These are phyloP conservation scores for Hypsibius dujardini DNA, from an alignment of 1,140 invertebrate species.

Conservation along the genomic window DNA sequence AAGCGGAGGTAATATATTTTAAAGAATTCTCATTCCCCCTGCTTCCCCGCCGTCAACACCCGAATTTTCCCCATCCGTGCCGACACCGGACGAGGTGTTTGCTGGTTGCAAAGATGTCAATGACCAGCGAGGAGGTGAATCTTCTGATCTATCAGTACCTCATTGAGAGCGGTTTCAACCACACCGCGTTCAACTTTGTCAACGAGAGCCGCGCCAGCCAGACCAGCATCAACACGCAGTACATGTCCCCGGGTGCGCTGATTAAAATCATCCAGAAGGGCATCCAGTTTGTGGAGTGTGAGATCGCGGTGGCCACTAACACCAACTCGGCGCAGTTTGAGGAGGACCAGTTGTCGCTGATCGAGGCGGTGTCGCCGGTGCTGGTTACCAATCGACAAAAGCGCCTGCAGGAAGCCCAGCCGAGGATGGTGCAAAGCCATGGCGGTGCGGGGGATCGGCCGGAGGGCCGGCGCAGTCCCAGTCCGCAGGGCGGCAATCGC, in stretches of 20 bases:
- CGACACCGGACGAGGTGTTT: not conserved
- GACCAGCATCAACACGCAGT: conserved; percentile 90
- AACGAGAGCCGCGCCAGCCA: conserved; percentile 93
- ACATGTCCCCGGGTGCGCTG: conserved; percentile 86
- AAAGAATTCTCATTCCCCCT: too few relatives aligned
- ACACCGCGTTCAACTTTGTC: conserved; percentile 95
- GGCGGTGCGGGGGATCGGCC: conserved; percentile 23
- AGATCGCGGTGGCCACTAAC: conserved; percentile 46
- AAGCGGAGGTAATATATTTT: too few relatives aligned
- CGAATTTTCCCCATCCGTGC: too few relatives aligned
- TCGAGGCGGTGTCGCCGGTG: conserved; percentile 95
- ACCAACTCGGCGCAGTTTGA: conserved; percentile 13
- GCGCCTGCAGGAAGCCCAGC: conserved; percentile 45
- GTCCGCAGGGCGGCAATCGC: not conserved
- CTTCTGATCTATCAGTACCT: conserved; percentile 95
- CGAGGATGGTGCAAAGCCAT: conserved; percentile 44
- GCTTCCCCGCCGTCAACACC: too few relatives aligned
- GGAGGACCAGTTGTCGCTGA: conserved; percentile 45
- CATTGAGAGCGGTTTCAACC: conserved; percentile 87
- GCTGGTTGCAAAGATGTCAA: conserved; percentile 55
- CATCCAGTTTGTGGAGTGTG: conserved; percentile 89
- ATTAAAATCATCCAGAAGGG: conserved; percentile 91
- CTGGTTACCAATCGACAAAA: conserved; percentile 65
- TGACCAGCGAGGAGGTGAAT: conserved; percentile 97
- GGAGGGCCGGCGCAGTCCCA: conserved; percentile 22